Conservation (phyloP, 2,113 vertebrate genomes). For the Pseudonaja textilis region DNA sequence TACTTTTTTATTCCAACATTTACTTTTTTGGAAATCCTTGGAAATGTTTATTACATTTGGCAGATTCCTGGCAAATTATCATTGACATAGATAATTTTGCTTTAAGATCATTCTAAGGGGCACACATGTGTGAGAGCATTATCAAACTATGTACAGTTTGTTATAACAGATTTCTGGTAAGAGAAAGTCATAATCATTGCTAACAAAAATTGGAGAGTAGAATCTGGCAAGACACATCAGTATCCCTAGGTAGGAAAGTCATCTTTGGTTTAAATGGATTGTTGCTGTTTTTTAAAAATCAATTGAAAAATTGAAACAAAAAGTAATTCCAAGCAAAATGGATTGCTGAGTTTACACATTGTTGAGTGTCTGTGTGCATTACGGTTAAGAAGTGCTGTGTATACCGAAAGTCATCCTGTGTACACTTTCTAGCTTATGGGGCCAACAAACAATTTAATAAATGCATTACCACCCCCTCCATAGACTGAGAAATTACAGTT, state of each 20-base stretch:
- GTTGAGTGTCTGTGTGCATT: not conserved
- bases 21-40: not conserved
- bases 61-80: not conserved
- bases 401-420: slow-evolving; percentile 56
- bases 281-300: not conserved
- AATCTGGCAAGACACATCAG: not conserved
- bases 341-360: slow-evolving; percentile 1
- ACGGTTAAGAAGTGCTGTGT: not conserved
- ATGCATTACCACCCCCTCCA: slow-evolving; percentile 55
- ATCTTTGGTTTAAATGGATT: not conserved
- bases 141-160: not conserved
- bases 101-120: not conserved
- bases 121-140: not conserved
- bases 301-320: slow-evolving; percentile 38
- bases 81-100: not conserved
- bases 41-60: too few species aligned
- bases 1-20: not conserved
- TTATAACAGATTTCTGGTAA: not conserved
- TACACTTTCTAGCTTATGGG: slow-evolving; percentile 50
- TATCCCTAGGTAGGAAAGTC: not conserved
- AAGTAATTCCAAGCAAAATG: slow-evolving; percentile 26
- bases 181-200: not conserved
- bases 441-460: slow-evolving; percentile 56
- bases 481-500: slow-evolving; percentile 44
- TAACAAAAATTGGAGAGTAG: not conserved